A percentile compares a stretch with the other conserved stretches of the same genome.
Conservation (phyloP, 2,888 invertebrate genomes). For the Ennomos erosarius region DNA sequence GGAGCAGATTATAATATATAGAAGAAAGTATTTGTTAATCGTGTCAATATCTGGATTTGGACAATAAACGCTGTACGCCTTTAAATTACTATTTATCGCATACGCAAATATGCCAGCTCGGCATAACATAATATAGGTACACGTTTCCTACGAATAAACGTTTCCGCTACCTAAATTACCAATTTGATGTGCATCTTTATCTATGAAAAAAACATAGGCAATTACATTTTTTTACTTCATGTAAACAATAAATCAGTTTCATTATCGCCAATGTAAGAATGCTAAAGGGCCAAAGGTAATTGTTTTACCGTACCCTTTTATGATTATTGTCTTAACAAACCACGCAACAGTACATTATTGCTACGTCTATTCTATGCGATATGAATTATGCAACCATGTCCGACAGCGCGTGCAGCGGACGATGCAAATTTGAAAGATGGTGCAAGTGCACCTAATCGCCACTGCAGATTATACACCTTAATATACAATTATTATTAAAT, state of each 20-base stretch:
- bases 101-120: no score
- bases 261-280: conserved; percentile 47
- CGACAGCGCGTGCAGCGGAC: conserved; percentile 18
- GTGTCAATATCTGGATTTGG: no score
- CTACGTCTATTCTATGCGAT: conserved; percentile 28
- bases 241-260: conserved; percentile 37
- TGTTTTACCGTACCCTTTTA: conserved; percentile 46
- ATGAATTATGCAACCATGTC: conserved; percentile 19
- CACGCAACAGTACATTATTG: conserved; percentile 38
- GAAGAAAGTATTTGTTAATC: no score
- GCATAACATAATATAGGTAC: not conserved
- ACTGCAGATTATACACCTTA: conserved; percentile 39
- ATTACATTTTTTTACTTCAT: conserved; percentile 23
- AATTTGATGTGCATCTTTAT: conserved; percentile 34
- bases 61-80: no score
- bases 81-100: no score
- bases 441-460: conserved; percentile 44
- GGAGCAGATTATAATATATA: no score
- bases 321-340: conserved; percentile 42
- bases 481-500: conserved; percentile 46
- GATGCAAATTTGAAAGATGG: conserved; percentile 46
- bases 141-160: conserved; percentile 14
- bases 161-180: conserved; percentile 35
- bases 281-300: conserved; percentile 48
- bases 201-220: conserved; percentile 28